These are phyloP conservation scores for Merluccius polli DNA, from an alignment of 2,797 vertebrate species.

Conservation along the genomic window DNA sequence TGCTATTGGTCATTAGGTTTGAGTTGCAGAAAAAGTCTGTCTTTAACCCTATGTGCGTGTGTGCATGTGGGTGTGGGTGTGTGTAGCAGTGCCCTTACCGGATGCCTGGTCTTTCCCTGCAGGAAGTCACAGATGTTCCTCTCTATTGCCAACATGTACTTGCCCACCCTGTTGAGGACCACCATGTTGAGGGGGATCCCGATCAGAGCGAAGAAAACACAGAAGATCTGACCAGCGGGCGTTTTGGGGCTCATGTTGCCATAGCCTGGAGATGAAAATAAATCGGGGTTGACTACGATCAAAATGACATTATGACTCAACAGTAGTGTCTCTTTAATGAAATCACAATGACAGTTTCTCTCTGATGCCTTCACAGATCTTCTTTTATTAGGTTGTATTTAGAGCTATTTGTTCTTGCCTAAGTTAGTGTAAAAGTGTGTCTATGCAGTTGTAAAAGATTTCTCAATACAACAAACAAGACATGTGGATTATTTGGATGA, in stretches of 20 bases:
- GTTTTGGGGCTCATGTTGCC: constrained; percentile 86
- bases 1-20: no score
- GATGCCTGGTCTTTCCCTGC: constrained; percentile 59
- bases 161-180: constrained; percentile 84
- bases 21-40: no score
- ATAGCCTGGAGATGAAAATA: constrained; percentile 74
- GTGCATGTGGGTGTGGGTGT: not conserved
- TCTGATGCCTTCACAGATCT: not conserved
- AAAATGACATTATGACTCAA: not conserved
- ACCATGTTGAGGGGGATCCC: constrained; percentile 90
- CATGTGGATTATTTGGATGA: not conserved
- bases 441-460: not conserved
- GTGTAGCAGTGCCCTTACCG: constrained; percentile 65
- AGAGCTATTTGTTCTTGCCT: not conserved
- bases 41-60: not conserved
- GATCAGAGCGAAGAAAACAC: constrained; percentile 85
- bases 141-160: constrained; percentile 81
- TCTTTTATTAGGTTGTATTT: not conserved
- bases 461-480: not conserved
- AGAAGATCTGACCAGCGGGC: constrained; percentile 81
- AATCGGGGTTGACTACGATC: constrained; percentile 4
- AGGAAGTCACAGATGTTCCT: constrained; percentile 69
- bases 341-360: not conserved
- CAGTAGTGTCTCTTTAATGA: not conserved
- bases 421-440: not conserved